Evolutionary conservation across 2,797 vertebrate genomes (phyloP).

Genomic region (Gambelia wislizenii): DNA sequence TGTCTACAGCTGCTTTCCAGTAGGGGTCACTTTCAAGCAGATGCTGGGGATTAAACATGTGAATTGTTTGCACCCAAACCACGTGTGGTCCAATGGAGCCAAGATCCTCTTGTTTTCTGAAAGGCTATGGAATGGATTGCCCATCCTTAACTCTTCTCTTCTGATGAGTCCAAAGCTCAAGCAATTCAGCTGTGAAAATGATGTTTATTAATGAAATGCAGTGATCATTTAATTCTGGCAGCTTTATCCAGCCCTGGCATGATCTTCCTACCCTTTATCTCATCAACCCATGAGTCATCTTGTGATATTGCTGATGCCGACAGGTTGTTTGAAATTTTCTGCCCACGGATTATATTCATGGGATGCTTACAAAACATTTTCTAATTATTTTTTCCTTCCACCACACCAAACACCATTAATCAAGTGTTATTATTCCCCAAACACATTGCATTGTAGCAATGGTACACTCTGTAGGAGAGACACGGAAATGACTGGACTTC

Average conservation of each 20-base stretch:
- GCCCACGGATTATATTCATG: slow-evolving; percentile 49
- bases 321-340: slow-evolving; percentile 62
- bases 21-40: not conserved
- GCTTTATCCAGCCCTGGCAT: slow-evolving; percentile 28
- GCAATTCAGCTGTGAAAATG: slow-evolving; percentile 1
- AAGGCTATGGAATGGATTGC: not conserved
- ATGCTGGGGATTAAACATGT: not conserved
- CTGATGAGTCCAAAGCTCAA: not conserved
- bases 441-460: slow-evolving; percentile 16
- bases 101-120: not conserved
- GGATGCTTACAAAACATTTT: slow-evolving; percentile 66
- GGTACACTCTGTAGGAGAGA: slow-evolving; percentile 50
- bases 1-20: too few relatives aligned
- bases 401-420: slow-evolving; percentile 66
- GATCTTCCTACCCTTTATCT: slow-evolving; percentile 50
- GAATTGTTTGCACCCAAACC: not conserved
- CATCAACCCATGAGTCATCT: slow-evolving; percentile 52
- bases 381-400: slow-evolving; percentile 76
- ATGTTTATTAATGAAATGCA: slow-evolving; percentile 23
- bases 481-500: slow-evolving; percentile 46
- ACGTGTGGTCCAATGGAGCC: not conserved
- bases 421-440: slow-evolving; percentile 67
- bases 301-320: slow-evolving; percentile 46
- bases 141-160: slow-evolving; percentile 17
- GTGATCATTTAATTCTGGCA: slow-evolving; percentile 1